Evolutionary conservation across 2,797 vertebrate genomes (phyloP), one percentile per base, ranked within the genome.

Genomic region (Merluccius polli): DNA sequence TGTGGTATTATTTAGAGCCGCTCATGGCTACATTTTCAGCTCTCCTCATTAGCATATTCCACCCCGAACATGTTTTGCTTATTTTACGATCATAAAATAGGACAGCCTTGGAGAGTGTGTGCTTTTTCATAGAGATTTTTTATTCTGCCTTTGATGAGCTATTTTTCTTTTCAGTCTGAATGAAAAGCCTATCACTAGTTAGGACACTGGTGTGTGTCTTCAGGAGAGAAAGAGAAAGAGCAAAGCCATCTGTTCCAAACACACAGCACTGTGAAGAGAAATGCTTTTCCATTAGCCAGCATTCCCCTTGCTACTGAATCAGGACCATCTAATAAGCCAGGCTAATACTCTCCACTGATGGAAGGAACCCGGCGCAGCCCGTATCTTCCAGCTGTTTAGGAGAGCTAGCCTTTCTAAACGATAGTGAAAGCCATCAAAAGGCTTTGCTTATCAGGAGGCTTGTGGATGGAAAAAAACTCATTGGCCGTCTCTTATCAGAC

Each of bases 401-500:
- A 83, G 82, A 70, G 24, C 68, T 0, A 12, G 8, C 15, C 3
- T 44, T 16, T 44, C 13, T 16, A 16, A 44, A 12, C 41, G 13
- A 16, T 15, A 44, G 41, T 79, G 75, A 38, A 75, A 87, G 82
- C 80, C 77, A 84, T 87, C 79, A 88, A 87, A 88, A 78, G 72
- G 70, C 85, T 73, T 81, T 73, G 75, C 79, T 73, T 70, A 59
- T 36, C 44, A 38, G 74, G 73, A 88, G 75, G 77, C 76, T 75
- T 41, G 7, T 79, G 81, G 83, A 86, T 77, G 81, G 74, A 87
- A 82, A 77, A 69, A 63, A 78, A 85, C 78, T 85, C 84, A 78
- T 44, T 67, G 78, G 8, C 29, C 81, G 78, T 85, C 73, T 87
- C 88, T 87, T 78, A 92, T 91, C 85, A 86, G 85, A 86, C 78